Percentiles rank a stretch among this genome's conserved stretches.
These are phyloP conservation scores for Opisthograptis luteolata DNA, from an alignment of 2,888 invertebrate genomes.

Conservation along the genomic window DNA sequence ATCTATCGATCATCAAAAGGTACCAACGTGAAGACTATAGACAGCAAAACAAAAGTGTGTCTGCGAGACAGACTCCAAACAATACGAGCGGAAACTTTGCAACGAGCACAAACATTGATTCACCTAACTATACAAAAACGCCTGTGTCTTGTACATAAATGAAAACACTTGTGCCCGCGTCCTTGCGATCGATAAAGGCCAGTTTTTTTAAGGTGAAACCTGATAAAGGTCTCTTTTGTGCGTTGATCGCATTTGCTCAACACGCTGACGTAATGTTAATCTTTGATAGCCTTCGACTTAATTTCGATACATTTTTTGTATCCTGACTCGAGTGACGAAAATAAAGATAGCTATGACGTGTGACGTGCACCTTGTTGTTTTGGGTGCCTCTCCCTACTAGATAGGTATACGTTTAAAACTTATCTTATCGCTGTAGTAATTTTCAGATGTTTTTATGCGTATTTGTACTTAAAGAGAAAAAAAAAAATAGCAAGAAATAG, in stretches of 20 bases:
- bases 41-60: background rate
- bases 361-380: no score
- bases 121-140: conserved; percentile 26
- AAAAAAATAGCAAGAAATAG: no score
- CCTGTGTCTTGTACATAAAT: conserved; percentile 19
- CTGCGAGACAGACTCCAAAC: conserved; percentile 16
- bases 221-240: conserved; percentile 56
- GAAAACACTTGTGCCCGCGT: conserved; percentile 52
- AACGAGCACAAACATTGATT: conserved; percentile 31
- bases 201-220: conserved; percentile 65
- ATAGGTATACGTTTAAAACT: no score
- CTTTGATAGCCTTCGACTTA: conserved; percentile 32
- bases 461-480: no score
- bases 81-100: conserved; percentile 19
- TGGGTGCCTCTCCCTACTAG: no score
- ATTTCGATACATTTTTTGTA: conserved; percentile 24
- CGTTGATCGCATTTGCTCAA: conserved; percentile 49
- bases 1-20: background rate
- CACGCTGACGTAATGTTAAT: conserved; percentile 54
- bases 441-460: no score
- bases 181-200: conserved; percentile 55
- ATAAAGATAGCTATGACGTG: no score
- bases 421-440: no score
- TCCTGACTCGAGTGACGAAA: background rate
- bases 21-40: background rate